Conservation (phyloP, 2,113 vertebrate genomes). For the Chiloscyllium plagiosum region DNA sequence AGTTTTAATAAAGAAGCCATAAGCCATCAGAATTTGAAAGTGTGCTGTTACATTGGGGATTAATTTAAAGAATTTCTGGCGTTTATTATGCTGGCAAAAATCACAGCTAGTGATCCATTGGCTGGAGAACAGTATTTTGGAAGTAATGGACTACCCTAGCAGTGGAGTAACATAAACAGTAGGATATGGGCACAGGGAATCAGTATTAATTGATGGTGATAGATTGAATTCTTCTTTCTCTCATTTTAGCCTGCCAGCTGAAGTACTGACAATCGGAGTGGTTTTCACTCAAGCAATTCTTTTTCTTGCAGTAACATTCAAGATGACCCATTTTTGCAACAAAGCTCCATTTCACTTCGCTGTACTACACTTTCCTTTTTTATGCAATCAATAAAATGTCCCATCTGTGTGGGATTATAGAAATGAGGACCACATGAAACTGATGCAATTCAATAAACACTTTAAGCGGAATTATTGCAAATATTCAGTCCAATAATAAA, state of each 20-base stretch:
- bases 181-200: background rate
- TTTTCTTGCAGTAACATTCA: background rate
- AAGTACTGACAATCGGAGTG: background rate
- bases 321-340: slow-evolving; percentile 3
- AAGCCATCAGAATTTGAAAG: background rate
- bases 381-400: slow-evolving; percentile 30
- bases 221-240: background rate
- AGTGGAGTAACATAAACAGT: background rate
- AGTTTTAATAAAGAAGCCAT: slow-evolving; percentile 21
- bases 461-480: slow-evolving; percentile 34
- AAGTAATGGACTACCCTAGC: background rate
- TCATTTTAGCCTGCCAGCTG: background rate
- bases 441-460: slow-evolving; percentile 35
- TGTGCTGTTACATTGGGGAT: background rate
- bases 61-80: slow-evolving; percentile 4
- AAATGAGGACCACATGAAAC: slow-evolving; percentile 32
- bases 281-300: background rate
- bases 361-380: slow-evolving; percentile 23
- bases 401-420: slow-evolving; percentile 35
- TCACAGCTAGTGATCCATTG: background rate
- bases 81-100: slow-evolving; percentile 20
- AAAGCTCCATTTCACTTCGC: slow-evolving; percentile 29
- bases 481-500: slow-evolving; percentile 37
- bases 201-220: slow-evolving; percentile 4
- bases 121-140: background rate